Conservation (phyloP, 2,888 invertebrate species). For the Cryptus armator region DNA sequence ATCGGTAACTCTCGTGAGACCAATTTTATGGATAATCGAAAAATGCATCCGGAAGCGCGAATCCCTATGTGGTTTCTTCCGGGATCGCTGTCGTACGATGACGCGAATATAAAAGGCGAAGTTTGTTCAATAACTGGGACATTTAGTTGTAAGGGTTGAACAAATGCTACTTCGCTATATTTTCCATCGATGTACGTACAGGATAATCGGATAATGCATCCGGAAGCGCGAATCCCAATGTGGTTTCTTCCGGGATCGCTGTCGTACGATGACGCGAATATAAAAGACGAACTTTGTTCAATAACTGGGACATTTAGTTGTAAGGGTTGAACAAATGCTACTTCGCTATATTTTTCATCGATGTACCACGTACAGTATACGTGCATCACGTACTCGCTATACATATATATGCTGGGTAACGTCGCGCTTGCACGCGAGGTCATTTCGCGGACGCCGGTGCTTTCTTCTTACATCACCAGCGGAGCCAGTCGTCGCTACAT, state of each 20-base stretch:
- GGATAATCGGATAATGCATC: too few relatives aligned
- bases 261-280: background rate
- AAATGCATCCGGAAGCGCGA: too few relatives aligned
- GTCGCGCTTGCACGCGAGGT: constrained; percentile 67
- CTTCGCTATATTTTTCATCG: constrained; percentile 19
- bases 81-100: too few relatives aligned
- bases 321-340: constrained; percentile 9
- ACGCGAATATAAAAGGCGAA: too few relatives aligned
- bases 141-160: too few relatives aligned
- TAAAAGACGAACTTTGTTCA: constrained; percentile 15
- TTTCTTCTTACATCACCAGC: constrained; percentile 64
- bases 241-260: background rate
- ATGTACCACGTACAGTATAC: constrained; percentile 23
- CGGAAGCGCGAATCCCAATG: background rate
- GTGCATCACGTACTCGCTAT: constrained; percentile 4
- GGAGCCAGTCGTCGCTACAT: constrained; percentile 23
- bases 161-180: too few relatives aligned
- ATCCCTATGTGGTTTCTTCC: too few relatives aligned
- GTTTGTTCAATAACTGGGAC: too few relatives aligned
- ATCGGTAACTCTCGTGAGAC: too few relatives aligned
- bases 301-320: constrained; percentile 19
- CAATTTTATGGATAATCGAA: too few relatives aligned
- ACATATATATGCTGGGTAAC: constrained; percentile 45
- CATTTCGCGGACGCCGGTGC: constrained; percentile 63
- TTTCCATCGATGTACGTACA: too few relatives aligned